These are phyloP conservation scores for Athene cunicularia DNA, from an alignment of 2,113 vertebrate genomes.

Conservation along the genomic window DNA sequence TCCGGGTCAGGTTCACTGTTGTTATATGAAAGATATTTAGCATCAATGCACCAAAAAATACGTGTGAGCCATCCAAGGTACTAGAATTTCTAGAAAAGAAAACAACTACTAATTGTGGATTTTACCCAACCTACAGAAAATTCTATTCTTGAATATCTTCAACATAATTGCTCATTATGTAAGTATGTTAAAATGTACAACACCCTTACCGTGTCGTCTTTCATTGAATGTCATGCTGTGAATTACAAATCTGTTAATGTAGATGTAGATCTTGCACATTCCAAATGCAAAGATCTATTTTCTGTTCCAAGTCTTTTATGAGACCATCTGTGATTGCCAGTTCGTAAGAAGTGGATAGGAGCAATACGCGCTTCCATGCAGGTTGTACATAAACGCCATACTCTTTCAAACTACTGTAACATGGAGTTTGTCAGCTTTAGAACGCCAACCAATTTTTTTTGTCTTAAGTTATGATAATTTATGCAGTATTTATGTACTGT, in stretches of 20 bases:
- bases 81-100: background rate
- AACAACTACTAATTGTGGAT: background rate
- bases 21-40: background rate
- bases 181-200: constrained; percentile 59
- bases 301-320: constrained; percentile 53
- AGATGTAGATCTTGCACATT: constrained; percentile 45
- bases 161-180: constrained; percentile 43
- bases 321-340: constrained; percentile 47
- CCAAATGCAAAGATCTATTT: constrained; percentile 52
- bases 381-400: constrained; percentile 9
- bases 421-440: constrained; percentile 40
- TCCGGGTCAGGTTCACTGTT: background rate
- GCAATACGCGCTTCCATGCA: background rate
- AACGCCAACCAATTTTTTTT: background rate
- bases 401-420: background rate
- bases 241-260: constrained; percentile 60
- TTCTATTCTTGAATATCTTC: background rate
- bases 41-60: background rate
- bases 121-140: constrained; percentile 7
- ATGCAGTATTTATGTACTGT: constrained; percentile 61
- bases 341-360: constrained; percentile 32
- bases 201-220: constrained; percentile 21
- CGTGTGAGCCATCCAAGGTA: background rate
- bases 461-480: constrained; percentile 61
- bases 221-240: constrained; percentile 36